A percentile compares a stretch with the other conserved stretches of the same genome.
phyloP scores from a whole-genome alignment of 1,140 invertebrate species.

The Drosophila pectinifera region DNA sequence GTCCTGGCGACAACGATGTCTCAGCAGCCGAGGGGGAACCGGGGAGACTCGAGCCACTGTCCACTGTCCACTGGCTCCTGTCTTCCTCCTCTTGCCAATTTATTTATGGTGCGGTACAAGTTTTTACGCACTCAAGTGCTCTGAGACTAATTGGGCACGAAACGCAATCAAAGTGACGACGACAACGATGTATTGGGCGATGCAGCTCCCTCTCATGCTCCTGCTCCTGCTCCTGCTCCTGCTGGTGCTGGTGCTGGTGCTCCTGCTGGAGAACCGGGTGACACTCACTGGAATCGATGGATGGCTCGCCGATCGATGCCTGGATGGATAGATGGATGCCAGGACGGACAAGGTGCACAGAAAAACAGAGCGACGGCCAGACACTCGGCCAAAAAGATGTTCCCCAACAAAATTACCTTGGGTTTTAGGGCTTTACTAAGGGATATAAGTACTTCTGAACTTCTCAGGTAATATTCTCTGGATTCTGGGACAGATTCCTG shows the following conservation, averaged over 20 bases:
- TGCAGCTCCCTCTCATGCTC: not conserved
- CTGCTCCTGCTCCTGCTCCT: conserved; percentile 5
- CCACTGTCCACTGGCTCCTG: conserved; percentile 63
- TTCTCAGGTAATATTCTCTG: too few species aligned
- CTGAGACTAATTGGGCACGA: conserved; percentile 84
- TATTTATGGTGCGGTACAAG: conserved; percentile 84
- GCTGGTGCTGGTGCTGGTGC: too few species aligned
- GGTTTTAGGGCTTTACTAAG: not conserved
- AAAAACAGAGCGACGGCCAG: conserved; percentile 12
- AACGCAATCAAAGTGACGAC: conserved; percentile 84
- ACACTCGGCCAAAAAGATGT: conserved; percentile 21
- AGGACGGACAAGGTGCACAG: conserved; percentile 23
- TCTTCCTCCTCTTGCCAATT: conserved; percentile 81
- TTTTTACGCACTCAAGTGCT: conserved; percentile 84
- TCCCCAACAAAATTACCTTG: not conserved
- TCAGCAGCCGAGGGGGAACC: conserved; percentile 11
- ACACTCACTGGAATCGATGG: conserved; percentile 46
- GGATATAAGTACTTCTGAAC: not conserved
- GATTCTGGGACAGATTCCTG: too few species aligned
- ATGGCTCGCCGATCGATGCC: conserved; percentile 22
- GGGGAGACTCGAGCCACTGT: conserved; percentile 14
- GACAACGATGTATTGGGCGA: conserved; percentile 60
- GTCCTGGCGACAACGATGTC: conserved; percentile 55
- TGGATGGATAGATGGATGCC: conserved; percentile 38
- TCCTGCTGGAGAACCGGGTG: conserved; percentile 39